These are phyloP conservation scores for Mactra quadrangularis DNA, from an alignment of 1,140 invertebrate genomes.

Conservation along the genomic window DNA sequence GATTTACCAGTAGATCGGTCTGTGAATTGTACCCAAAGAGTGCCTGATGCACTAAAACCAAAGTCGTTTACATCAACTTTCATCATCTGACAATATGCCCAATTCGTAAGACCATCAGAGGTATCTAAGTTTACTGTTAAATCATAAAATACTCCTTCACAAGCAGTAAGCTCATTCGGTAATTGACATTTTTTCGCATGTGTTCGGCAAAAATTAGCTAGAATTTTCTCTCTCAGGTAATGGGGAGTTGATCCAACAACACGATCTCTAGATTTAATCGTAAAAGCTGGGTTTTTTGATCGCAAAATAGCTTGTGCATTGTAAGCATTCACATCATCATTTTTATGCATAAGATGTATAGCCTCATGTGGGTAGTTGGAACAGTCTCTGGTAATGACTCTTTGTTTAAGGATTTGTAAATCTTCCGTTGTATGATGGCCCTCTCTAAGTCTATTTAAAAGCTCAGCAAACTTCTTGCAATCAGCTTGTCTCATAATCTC, in stretches of 20 bases:
- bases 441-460: conserved; percentile 67
- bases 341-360: conserved; percentile 4
- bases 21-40: conserved; percentile 35
- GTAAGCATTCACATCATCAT: conserved; percentile 23
- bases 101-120: conserved; percentile 45
- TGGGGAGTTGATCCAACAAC: conserved; percentile 19
- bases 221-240: conserved; percentile 11
- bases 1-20: conserved; percentile 19
- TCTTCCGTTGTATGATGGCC: conserved; percentile 65
- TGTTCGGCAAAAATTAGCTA: neutral
- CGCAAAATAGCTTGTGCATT: neutral
- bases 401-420: conserved; percentile 39
- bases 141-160: conserved; percentile 18
- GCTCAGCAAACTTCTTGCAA: conserved; percentile 60
- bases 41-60: neutral
- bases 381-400: neutral
- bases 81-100: conserved; percentile 31
- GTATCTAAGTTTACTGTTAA: conserved; percentile 39
- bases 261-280: conserved; percentile 12
- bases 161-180: neutral
- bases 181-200: conserved; percentile 34
- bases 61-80: conserved; percentile 8
- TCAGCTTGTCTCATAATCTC: conserved; percentile 67
- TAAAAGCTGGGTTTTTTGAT: neutral
- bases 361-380: conserved; percentile 18